These are phyloP conservation scores for Cnemophilus loriae DNA, from an alignment of 2,113 vertebrate genomes.

Conservation along the genomic window DNA sequence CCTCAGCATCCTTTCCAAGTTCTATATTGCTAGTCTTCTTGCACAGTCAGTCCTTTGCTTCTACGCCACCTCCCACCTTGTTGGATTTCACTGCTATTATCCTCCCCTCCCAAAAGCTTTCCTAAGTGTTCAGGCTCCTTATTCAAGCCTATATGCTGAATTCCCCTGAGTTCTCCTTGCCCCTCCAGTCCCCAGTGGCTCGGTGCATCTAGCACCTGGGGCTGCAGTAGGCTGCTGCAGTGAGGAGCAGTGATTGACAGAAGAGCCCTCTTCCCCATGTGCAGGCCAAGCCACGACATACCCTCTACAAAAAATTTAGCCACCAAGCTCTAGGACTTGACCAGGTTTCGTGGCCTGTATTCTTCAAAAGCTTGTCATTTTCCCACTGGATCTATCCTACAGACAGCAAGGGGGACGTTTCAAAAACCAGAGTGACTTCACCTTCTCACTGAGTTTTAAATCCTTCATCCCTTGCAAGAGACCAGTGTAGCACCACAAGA, in stretches of 20 bases:
- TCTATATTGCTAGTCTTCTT: background rate
- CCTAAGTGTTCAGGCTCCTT: background rate
- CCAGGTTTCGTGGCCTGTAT: background rate
- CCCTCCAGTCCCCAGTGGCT: background rate
- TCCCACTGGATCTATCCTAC: background rate
- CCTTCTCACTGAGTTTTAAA: background rate
- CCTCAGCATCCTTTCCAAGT: background rate
- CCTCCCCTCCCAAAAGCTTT: background rate
- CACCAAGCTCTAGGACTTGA: background rate
- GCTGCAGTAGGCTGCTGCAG: background rate
- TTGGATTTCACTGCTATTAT: background rate
- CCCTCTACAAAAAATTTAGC: background rate
- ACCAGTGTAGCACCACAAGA: background rate
- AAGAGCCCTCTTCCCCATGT: background rate
- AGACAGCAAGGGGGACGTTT: background rate
- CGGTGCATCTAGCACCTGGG: background rate
- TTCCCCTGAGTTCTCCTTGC: background rate
- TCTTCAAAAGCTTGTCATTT: background rate
- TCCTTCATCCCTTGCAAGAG: background rate
- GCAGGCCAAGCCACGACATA: background rate
- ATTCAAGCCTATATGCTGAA: background rate
- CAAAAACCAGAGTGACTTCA: background rate
- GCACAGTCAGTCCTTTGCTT: background rate
- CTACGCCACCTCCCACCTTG: background rate
- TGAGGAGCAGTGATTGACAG: background rate